Evolutionary conservation across 1,140 invertebrate genomes (phyloP), one percentile per base, ranked within the genome.

Genomic region (Rhagoletis pomonella): DNA sequence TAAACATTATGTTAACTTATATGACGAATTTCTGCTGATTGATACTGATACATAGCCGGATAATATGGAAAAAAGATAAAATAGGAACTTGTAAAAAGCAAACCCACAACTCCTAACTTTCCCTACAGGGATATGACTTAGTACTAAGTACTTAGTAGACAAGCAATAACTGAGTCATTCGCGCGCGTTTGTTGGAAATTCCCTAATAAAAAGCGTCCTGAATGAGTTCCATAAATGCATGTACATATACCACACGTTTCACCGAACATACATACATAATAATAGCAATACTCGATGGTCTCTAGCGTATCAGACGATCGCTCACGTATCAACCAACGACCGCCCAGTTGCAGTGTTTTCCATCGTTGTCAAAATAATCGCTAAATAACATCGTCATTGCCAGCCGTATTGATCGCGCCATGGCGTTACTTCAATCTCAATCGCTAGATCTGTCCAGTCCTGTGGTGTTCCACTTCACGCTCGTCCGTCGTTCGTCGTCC

Each of bases 331-430:
- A 47, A 81, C 9, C 67, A 42, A 17, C 73, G 73, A 81, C 73
- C 73, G 73, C 73, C 73, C 73, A 81, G 73, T 81, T 55, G 47
- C 47, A 81, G 47, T 6, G 47, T 29, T 55, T 50, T 58, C 12
- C 73, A 55, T 81, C 47, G 47, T 81, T 81, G 73, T 81, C 47
- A 81, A 55, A 81, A 55, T 81, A 81, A 81, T 81, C 73, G 19
- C 73, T 55, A 81, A 81, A 81, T 81, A 81, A 81, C 73, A 81
- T 55, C 73, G 47, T 81, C 50, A 81, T 55, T 55, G 73, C 73
- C 19, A 55, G 73, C n/a, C 44, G 44, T 42, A 47, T 14, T 73
- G 67, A 73, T 44, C 67, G 67, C 67, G 67, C 47, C 47, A 12
- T 81, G 47, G 42, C 73, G 47, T 81, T 81, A 55, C 47, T 81